Conservation (phyloP, 2,888 invertebrate species). For the Hyposoter didymator region DNA sequence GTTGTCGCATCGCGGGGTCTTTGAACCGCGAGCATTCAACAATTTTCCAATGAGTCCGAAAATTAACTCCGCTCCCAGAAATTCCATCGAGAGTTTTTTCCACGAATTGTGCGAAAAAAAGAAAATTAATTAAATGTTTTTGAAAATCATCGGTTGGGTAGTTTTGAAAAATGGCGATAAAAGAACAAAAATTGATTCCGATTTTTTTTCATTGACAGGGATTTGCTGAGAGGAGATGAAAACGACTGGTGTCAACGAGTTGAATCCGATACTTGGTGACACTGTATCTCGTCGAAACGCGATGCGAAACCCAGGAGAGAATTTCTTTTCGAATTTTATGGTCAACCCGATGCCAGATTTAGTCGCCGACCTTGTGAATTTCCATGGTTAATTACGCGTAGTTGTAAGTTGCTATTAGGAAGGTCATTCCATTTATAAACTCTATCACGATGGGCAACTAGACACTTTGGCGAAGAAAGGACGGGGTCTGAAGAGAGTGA, state of each 20-base stretch:
- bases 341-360: not conserved
- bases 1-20: not conserved
- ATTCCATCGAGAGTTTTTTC: not conserved
- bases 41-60: not conserved
- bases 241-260: not conserved
- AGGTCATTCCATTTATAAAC: not conserved
- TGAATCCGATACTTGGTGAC: slow-evolving; percentile 36
- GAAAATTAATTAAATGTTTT: not conserved
- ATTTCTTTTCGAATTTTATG: slow-evolving; percentile 48
- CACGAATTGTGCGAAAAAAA: not conserved
- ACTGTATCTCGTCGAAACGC: slow-evolving; percentile 52
- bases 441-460: not conserved
- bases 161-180: not conserved
- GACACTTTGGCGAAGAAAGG: not conserved
- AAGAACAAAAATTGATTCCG: not conserved
- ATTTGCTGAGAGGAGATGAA: slow-evolving; percentile 7
- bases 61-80: not conserved
- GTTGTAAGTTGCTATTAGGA: not conserved
- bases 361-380: not conserved
- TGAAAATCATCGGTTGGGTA: not conserved
- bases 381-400: not conserved
- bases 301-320: slow-evolving; percentile 44
- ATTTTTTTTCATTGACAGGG: not conserved
- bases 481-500: slow-evolving; percentile 10
- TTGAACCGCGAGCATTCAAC: not conserved